These are phyloP conservation scores for Gasterosteus aculeatus DNA, from an alignment of 2,113 vertebrate genomes.

Conservation along the genomic window DNA sequence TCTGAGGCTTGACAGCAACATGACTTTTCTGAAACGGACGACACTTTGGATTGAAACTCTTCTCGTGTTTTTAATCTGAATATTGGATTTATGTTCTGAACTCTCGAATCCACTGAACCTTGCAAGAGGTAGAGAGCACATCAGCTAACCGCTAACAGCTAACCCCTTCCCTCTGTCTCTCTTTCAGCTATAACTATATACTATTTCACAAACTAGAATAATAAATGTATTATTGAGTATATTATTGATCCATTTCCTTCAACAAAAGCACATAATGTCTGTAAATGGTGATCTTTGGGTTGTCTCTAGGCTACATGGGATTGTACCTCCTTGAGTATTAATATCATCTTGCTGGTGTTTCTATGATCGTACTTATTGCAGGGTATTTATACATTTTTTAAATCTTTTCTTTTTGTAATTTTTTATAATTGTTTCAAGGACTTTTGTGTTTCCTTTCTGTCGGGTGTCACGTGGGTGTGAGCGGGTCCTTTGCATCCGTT, in stretches of 20 bases:
- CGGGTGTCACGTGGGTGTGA: slow-evolving; percentile 65
- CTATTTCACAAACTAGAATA: slow-evolving; percentile 68
- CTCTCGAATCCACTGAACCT: slow-evolving; percentile 11
- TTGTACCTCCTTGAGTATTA: slow-evolving; percentile 75
- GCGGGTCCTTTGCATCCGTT: slow-evolving; percentile 31
- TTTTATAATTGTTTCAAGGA: slow-evolving; percentile 55
- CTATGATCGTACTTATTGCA: slow-evolving; percentile 76
- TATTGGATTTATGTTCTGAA: neutral
- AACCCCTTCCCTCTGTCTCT: slow-evolving; percentile 51
- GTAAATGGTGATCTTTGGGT: slow-evolving; percentile 76
- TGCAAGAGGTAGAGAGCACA: slow-evolving; percentile 19
- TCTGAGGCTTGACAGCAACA: slow-evolving; percentile 1
- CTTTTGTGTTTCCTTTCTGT: slow-evolving; percentile 29
- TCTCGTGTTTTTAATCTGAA: neutral
- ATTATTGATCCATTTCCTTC: slow-evolving; percentile 57
- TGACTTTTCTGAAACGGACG: fast-evolving
- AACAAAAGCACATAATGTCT: slow-evolving; percentile 76
- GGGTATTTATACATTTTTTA: slow-evolving; percentile 73
- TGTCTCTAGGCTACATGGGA: slow-evolving; percentile 65
- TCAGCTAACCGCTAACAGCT: slow-evolving; percentile 29
- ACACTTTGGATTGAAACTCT: neutral
- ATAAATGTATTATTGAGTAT: slow-evolving; percentile 75
- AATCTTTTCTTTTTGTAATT: slow-evolving; percentile 43
- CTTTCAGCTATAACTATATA: slow-evolving; percentile 69
- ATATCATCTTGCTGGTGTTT: slow-evolving; percentile 76